Conservation (phyloP, 2,797 vertebrate species). For the Etheostoma perlongum region DNA sequence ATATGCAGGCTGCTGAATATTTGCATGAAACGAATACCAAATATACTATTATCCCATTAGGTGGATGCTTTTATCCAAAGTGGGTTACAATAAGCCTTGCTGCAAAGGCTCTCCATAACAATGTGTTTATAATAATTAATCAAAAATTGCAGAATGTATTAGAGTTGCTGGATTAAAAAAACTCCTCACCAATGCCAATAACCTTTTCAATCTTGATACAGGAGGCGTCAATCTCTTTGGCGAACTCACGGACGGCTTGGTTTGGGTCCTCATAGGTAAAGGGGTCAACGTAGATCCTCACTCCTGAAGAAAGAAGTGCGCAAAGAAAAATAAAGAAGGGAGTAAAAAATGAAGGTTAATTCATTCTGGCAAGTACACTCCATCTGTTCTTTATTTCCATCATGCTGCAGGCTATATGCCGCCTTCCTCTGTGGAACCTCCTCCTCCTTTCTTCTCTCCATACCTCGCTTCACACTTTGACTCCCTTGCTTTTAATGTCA, state of each 20-base stretch:
- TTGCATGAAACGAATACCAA: conserved; percentile 35
- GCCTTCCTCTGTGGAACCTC: conserved; percentile 54
- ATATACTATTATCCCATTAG: conserved; percentile 27
- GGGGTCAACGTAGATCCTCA: conserved; percentile 97
- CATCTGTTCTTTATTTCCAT: conserved; percentile 79
- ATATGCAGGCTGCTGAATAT: conserved; percentile 9
- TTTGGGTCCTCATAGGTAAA: conserved; percentile 99
- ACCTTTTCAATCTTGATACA: conserved; percentile 99
- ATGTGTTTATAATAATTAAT: conserved; percentile 1
- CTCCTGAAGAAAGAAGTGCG: conserved; percentile 84
- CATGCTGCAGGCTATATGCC: conserved; percentile 63
- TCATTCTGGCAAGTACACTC: conserved; percentile 60
- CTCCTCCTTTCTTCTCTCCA: conserved; percentile 40
- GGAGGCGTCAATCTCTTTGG: conserved; percentile 98
- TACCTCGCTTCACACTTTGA: conserved; percentile 47
- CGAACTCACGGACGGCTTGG: conserved; percentile 97
- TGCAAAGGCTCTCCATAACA: background rate
- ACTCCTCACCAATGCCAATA: conserved; percentile 94
- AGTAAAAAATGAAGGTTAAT: conserved; percentile 67
- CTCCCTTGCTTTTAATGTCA: conserved; percentile 57
- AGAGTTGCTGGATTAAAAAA: background rate
- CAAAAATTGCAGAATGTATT: background rate
- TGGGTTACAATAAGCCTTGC: background rate
- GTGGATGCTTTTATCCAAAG: conserved; percentile 35
- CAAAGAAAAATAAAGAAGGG: conserved; percentile 52